phyloP scores from a whole-genome alignment of 2,113 vertebrate genomes.

The Muscicapa adusta region DNA sequence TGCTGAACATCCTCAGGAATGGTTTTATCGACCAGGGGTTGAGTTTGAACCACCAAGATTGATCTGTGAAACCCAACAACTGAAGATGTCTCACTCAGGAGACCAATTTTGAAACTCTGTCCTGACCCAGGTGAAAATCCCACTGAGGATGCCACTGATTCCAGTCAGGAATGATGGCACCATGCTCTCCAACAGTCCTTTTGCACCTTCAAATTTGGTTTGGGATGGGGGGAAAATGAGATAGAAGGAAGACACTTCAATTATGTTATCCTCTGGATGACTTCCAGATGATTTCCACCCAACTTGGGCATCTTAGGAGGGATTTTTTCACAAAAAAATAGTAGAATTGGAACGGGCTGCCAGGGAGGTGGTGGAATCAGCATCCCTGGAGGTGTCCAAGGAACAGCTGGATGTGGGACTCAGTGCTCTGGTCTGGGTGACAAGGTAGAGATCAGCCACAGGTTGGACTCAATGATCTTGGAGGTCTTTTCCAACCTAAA shows the following conservation, averaged over 20 bases:
- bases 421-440: neutral
- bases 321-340: neutral
- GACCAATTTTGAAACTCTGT: neutral
- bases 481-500: too few relatives aligned
- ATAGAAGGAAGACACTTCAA: neutral
- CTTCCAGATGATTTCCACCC: neutral
- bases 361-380: neutral
- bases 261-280: neutral
- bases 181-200: accelerated
- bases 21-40: neutral
- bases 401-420: accelerated
- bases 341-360: neutral
- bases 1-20: neutral
- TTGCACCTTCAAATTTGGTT: neutral
- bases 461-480: too few relatives aligned
- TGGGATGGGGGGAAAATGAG: neutral
- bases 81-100: neutral
- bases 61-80: neutral
- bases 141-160: accelerated
- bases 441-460: too few relatives aligned
- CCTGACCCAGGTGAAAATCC: neutral
- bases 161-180: accelerated
- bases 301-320: accelerated
- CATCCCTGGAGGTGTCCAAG: neutral
- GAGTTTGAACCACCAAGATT: neutral